These are phyloP conservation scores for Gallinago nigripennis DNA, from an alignment of 2,797 vertebrate genomes.

Conservation along the genomic window DNA sequence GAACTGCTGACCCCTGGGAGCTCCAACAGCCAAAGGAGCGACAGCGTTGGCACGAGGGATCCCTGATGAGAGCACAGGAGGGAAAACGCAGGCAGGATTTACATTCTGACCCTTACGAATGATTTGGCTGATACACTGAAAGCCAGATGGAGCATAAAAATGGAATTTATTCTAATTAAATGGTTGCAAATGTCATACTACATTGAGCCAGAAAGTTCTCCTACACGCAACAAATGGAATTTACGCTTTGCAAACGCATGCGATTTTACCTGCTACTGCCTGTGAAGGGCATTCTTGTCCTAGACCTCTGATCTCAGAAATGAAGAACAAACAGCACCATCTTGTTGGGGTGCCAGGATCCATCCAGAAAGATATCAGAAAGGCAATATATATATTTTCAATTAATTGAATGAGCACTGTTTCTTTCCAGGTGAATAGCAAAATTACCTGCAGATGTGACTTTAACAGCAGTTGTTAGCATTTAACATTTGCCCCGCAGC, in stretches of 20 bases:
- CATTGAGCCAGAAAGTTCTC: constrained; percentile 31
- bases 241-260: neutral
- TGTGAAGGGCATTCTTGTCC: neutral
- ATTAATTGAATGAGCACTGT: constrained; percentile 12
- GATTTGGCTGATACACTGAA: constrained; percentile 57
- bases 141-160: constrained; percentile 45
- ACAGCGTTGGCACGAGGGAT: neutral
- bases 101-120: constrained; percentile 39
- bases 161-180: constrained; percentile 65
- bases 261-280: constrained; percentile 46
- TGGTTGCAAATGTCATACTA: constrained; percentile 61
- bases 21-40: neutral
- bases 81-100: constrained; percentile 38
- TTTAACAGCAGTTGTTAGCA: neutral
- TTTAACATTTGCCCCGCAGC: neutral
- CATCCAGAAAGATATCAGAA: neutral
- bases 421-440: constrained; percentile 46
- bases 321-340: neutral
- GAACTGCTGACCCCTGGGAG: constrained; percentile 1
- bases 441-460: constrained; percentile 71
- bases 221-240: constrained; percentile 8
- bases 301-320: neutral
- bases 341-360: neutral
- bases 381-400: constrained; percentile 27
- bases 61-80: neutral